A percentile compares a stretch with the other conserved stretches of the same genome.
These are phyloP conservation scores for Zootermopsis nevadensis DNA, from an alignment of 2,888 invertebrate genomes.

Conservation along the genomic window DNA sequence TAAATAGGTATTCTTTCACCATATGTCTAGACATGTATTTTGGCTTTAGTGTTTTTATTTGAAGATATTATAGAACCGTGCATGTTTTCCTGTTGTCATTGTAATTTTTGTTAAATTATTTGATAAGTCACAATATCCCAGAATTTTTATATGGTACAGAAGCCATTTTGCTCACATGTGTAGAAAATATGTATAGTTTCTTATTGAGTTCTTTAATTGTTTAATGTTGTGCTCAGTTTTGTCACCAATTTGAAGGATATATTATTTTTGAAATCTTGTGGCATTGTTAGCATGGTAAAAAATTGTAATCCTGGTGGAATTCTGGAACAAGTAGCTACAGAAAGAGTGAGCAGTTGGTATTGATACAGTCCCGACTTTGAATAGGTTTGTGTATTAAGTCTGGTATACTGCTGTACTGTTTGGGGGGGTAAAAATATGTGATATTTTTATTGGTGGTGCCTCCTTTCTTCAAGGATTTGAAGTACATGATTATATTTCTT, in stretches of 20 bases:
- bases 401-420: no score
- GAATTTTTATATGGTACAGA: not conserved
- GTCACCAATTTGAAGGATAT: not conserved
- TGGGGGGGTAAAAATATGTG: no score
- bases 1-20: not conserved
- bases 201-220: not conserved
- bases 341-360: no score
- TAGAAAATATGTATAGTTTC: not conserved
- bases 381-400: no score
- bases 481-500: no score
- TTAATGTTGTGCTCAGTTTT: not conserved
- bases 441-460: no score
- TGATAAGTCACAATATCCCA: not conserved
- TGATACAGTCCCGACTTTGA: no score
- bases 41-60: not conserved
- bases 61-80: not conserved
- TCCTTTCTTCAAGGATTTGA: no score
- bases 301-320: no score
- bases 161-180: slow-evolving; percentile 10
- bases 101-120: not conserved
- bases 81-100: not conserved
- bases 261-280: not conserved
- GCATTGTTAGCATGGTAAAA: no score
- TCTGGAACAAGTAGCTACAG: no score
- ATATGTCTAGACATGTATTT: slow-evolving; percentile 10